Base-by-base conservation (phyloP, 2,113 vertebrate species). In the Machaerirhynchus nigripectus region DNA sequence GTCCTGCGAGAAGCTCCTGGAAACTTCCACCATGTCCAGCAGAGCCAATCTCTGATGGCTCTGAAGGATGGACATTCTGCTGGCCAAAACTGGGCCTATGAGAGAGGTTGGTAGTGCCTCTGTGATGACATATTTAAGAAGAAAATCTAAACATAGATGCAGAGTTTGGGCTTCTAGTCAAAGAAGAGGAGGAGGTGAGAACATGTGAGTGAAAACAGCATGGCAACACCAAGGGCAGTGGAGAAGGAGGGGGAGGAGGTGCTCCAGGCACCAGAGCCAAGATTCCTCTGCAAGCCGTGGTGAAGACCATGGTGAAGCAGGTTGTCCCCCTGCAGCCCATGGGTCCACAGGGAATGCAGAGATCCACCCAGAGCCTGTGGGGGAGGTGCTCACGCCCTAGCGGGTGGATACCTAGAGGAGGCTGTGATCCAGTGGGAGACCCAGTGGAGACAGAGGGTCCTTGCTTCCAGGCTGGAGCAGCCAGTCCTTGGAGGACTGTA, bases 191-290 rank as follows among this genome's bases (percentile, higher is more conserved):
- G 22, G 56, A 57, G n/a, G 22, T 24, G 56, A 57, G 33, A 35
- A 35, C 22, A 35, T 35, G 33, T 35, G 33, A 57, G 22, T 30
- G 14, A 35, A 55, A 24, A 35, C 56, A 24, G 15, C 33, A 57
- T 14, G 21, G 56, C 0, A 2, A 57, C 33, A 35, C 56, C 14
- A 35, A 57, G 56, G 56, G 10, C 33, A 24, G 33, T 13, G 22
- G 3, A 35, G n/a, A 35, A 57, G n/a, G 56, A 57, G 55, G 33
- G 14, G n/a, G 6, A 24, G 56, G 56, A 57, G 33, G 14, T 23
- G 56, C 21, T n/a, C 33, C 33, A 57, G 21, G 33, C 4, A 1
- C 55, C 1, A 1, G 55, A 56, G 31, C 31, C 1, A 3, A 22
- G 31, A 1, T 33, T 21, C 31, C 33, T n/a, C 55, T 15, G 5